Percentiles rank a stretch among this genome's conserved stretches.
phyloP scores from a whole-genome alignment of 2,113 vertebrate genomes.

The Myotis yumanensis region DNA sequence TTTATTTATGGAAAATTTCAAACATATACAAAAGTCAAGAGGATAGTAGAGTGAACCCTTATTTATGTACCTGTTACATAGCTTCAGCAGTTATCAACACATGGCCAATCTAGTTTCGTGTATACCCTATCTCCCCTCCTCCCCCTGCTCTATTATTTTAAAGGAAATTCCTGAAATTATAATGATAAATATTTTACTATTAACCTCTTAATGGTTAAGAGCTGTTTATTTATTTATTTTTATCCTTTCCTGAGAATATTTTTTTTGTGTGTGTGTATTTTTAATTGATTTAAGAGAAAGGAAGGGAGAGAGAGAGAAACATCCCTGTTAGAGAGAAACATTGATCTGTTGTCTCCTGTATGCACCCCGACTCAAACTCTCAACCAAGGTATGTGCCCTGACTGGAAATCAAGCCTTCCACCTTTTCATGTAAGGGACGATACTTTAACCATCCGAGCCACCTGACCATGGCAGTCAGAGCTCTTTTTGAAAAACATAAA shows the following conservation, averaged over 20 bases:
- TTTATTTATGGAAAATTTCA: constrained; percentile 18
- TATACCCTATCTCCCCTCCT: neutral
- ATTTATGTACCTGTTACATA: neutral
- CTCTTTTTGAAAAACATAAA: neutral
- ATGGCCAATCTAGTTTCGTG: neutral
- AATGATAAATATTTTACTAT: neutral
- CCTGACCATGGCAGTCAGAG: neutral
- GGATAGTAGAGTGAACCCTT: neutral
- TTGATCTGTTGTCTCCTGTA: neutral
- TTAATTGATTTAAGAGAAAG: neutral
- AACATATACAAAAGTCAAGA: neutral
- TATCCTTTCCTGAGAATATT: neutral
- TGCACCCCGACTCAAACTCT: neutral
- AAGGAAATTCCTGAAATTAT: constrained; percentile 25
- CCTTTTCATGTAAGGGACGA: neutral
- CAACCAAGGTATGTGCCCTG: neutral
- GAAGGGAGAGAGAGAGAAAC: neutral
- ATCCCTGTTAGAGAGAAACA: neutral
- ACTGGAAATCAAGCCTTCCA: neutral
- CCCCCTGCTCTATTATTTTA: neutral
- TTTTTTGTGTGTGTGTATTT: neutral
- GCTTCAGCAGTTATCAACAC: neutral
- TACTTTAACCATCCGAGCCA: neutral
- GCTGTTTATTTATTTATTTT: neutral
- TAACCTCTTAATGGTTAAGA: neutral